Evolutionary conservation across 1,140 invertebrate genomes (phyloP), one percentile per base, ranked within the genome.

Genomic region (Pollicipes pollicipes): DNA sequence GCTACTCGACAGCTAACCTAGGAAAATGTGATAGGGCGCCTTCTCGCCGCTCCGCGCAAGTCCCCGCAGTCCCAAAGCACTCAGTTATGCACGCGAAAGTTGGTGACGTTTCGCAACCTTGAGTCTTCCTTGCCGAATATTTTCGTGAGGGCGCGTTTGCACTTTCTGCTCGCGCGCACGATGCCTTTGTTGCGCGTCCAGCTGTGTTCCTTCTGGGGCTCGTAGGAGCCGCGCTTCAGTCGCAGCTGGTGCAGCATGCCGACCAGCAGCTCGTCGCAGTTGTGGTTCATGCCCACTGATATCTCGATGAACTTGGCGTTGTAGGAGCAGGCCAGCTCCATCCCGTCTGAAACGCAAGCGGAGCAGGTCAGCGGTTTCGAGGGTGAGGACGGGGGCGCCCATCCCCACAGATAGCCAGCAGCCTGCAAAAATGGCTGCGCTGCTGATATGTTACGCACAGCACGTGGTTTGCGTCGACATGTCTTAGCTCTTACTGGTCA

Each of bases 271-370:
- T 93, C 90, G 80, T 93, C 90, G 30, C 92, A 90, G 76, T 93
- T 92, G 81, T 93, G 90, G 81, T 91, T 93, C 76, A 94, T 92
- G 21, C 89, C 90, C 24, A 93, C 90, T 8, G 90, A 93, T 45
- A 93, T 88, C 80, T 94, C 91, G 67, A 90, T 89, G 81, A 91
- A 94, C 79, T 93, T 94, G 30, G 87, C 87, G 68, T 88, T 85
- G 78, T 89, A 91, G 0, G 88, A 89, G 77, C 89, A 91, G 0
- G 90, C 90, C 74, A 92, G 79, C 76, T 89, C 91, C 80, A 90
- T 90, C 29, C 90, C 90, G 83, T 93, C 90, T 92, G 82, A 69
- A 81, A 81, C n/a, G n/a, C n/a, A n/a, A n/a, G n/a, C n/a, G n/a
- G n/a, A n/a, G n/a, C 77, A 70, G 72, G 30, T 16, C 29, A 6